A percentile compares a stretch with the other conserved stretches of the same genome.
Evolutionary conservation across 2,797 vertebrate species (phyloP).

Genomic region (Esox masquinongy): DNA sequence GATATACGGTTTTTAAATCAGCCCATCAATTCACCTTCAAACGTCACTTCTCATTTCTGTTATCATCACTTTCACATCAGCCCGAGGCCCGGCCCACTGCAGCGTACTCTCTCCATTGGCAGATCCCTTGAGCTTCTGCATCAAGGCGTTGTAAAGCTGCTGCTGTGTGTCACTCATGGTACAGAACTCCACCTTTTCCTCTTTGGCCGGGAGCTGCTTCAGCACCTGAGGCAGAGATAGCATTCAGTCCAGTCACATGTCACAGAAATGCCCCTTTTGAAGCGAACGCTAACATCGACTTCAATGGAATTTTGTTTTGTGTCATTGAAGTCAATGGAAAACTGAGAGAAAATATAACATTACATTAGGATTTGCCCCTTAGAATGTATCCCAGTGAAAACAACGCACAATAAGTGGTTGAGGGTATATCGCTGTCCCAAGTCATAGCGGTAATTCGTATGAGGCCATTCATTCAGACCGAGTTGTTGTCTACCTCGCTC

Average conservation of each 20-base stretch:
- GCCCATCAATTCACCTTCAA: not conserved
- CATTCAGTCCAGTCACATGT: too few species aligned
- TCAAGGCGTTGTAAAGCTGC: conserved; percentile 75
- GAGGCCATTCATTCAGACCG: conserved; percentile 4
- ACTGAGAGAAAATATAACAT: too few species aligned
- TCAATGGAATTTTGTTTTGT: too few species aligned
- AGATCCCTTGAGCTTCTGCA: conserved; percentile 77
- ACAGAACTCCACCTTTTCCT: conserved; percentile 78
- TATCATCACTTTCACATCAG: not conserved
- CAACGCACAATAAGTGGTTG: too few species aligned
- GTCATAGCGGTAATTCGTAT: conserved; percentile 17
- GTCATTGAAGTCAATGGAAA: too few species aligned
- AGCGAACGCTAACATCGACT: too few species aligned
- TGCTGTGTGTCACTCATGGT: conserved; percentile 82
- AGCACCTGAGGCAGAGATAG: conserved; percentile 61
- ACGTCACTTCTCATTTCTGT: not conserved
- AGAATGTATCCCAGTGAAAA: too few species aligned
- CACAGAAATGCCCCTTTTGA: too few species aligned
- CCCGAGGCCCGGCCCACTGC: not conserved
- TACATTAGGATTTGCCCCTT: too few species aligned
- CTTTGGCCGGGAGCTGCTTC: conserved; percentile 84
- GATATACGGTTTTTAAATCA: not conserved
- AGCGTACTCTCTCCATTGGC: conserved; percentile 75
- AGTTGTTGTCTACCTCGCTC: conserved; percentile 76
- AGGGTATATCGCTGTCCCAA: conserved; percentile 12